Percentiles rank a stretch among this genome's conserved stretches.
Evolutionary conservation across 37 sponge, comb jelly and placozoan species (phyloP).

Genomic region (Bolinopsis microptera): DNA sequence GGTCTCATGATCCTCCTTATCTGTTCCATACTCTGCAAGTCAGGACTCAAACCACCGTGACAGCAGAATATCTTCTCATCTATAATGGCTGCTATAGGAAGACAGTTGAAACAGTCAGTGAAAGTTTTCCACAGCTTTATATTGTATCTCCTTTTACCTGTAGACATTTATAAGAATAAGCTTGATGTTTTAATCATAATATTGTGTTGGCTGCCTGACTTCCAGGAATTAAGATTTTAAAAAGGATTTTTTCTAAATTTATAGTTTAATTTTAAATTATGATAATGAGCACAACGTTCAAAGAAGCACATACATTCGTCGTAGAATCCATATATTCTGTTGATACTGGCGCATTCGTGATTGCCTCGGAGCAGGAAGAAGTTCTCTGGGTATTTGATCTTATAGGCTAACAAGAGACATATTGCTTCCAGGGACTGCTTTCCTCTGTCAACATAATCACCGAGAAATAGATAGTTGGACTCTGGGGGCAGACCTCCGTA

Average conservation of each 20-base stretch:
- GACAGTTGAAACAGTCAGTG: slow-evolving; percentile 98
- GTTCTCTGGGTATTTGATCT: slow-evolving; percentile 99
- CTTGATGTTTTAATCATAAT: too few species aligned
- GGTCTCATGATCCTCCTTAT: slow-evolving; percentile 90
- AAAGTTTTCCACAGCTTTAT: slow-evolving; percentile 98
- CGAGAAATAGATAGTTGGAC: slow-evolving; percentile 97
- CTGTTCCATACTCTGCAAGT: slow-evolving; percentile 94
- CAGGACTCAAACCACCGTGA: slow-evolving; percentile 98
- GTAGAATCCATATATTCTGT: slow-evolving; percentile 98
- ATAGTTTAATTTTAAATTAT: too few species aligned
- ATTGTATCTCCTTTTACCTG: slow-evolving; percentile 91
- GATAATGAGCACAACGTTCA: too few species aligned
- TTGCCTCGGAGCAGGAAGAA: slow-evolving; percentile 98
- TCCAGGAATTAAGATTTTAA: too few species aligned
- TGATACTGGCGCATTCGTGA: slow-evolving; percentile 99
- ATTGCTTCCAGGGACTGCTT: slow-evolving; percentile 98
- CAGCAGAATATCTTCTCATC: slow-evolving; percentile 99
- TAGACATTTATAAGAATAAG: too few species aligned
- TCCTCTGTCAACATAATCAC: slow-evolving; percentile 99
- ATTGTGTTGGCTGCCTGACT: too few species aligned
- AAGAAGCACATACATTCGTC: slow-evolving; percentile 90
- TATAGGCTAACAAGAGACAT: slow-evolving; percentile 95
- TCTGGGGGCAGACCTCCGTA: slow-evolving; percentile 97
- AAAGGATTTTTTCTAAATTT: too few species aligned
- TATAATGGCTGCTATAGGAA: slow-evolving; percentile 95